phyloP scores from a whole-genome alignment of 2,113 vertebrate genomes.

The Sorex araneus region DNA sequence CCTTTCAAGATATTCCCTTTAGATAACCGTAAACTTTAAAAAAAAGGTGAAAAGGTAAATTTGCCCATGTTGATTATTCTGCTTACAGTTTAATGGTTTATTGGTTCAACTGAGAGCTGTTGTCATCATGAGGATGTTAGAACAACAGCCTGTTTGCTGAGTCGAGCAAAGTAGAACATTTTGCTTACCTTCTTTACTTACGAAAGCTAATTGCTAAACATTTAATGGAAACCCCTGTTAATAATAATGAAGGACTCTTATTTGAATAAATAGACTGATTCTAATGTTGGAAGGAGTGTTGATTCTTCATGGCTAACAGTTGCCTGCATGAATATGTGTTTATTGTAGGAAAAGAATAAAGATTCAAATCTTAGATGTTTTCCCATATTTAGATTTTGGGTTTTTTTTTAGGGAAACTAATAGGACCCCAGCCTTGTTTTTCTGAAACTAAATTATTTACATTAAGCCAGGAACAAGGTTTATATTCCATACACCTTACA shows the following conservation, averaged over 20 bases:
- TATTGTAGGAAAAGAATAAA: not conserved
- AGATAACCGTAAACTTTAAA: conserved; percentile 1
- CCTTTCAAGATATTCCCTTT: conserved; percentile 42
- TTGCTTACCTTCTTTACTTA: conserved; percentile 71
- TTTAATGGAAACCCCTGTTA: conserved; percentile 53
- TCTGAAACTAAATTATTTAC: not conserved
- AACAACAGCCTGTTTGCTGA: conserved; percentile 53
- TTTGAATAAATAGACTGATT: conserved; percentile 58
- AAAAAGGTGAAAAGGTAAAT: conserved; percentile 54
- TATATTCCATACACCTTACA: not conserved
- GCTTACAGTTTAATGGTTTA: conserved; percentile 54
- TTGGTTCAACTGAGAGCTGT: conserved; percentile 33
- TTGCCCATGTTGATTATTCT: conserved; percentile 52
- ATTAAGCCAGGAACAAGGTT: not conserved
- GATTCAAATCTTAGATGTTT: conserved; percentile 15
- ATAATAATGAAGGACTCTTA: conserved; percentile 1
- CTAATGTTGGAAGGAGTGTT: conserved; percentile 43
- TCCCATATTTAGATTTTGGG: not conserved
- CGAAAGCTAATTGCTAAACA: conserved; percentile 39
- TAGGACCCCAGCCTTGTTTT: not conserved
- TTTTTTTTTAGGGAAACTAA: conserved; percentile 13
- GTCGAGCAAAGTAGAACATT: conserved; percentile 45
- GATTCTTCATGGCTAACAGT: conserved; percentile 28
- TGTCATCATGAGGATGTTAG: conserved; percentile 26
- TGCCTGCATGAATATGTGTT: conserved; percentile 7